Conservation (phyloP, 2,113 vertebrate genomes). For the Triplophysa dalaica region DNA sequence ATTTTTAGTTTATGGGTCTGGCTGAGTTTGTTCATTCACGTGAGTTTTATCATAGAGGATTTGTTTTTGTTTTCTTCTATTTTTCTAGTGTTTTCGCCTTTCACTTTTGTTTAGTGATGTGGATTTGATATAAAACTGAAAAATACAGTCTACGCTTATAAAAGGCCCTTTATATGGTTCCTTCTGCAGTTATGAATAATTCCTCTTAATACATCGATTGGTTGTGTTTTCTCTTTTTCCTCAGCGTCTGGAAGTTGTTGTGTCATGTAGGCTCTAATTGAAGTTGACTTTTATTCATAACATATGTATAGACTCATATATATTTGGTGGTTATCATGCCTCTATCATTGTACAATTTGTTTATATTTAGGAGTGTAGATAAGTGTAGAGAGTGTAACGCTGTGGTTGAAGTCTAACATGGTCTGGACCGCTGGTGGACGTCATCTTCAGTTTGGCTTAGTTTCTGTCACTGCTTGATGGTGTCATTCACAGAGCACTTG, state of each 20-base stretch:
- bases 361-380: constrained; percentile 13
- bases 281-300: constrained; percentile 36
- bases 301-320: constrained; percentile 30
- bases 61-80: not conserved
- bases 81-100: constrained; percentile 12
- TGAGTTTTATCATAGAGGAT: not conserved
- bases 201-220: not conserved
- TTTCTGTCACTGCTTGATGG: not conserved
- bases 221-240: not conserved
- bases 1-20: not conserved
- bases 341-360: constrained; percentile 29
- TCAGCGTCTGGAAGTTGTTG: constrained; percentile 16
- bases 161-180: not conserved
- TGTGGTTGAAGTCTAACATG: constrained; percentile 4
- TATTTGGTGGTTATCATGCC: constrained; percentile 1
- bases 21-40: constrained; percentile 5
- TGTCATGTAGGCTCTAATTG: constrained; percentile 15
- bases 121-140: constrained; percentile 29
- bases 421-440: not conserved
- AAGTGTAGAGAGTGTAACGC: constrained; percentile 8
- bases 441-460: constrained; percentile 15
- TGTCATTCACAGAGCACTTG: not conserved
- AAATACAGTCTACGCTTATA: constrained; percentile 16
- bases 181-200: not conserved
- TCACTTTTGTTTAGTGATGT: constrained; percentile 13